Percentiles rank a stretch among this genome's conserved stretches.
phyloP scores from a whole-genome alignment of 2,113 vertebrate genomes.

The Erinaceus europaeus region DNA sequence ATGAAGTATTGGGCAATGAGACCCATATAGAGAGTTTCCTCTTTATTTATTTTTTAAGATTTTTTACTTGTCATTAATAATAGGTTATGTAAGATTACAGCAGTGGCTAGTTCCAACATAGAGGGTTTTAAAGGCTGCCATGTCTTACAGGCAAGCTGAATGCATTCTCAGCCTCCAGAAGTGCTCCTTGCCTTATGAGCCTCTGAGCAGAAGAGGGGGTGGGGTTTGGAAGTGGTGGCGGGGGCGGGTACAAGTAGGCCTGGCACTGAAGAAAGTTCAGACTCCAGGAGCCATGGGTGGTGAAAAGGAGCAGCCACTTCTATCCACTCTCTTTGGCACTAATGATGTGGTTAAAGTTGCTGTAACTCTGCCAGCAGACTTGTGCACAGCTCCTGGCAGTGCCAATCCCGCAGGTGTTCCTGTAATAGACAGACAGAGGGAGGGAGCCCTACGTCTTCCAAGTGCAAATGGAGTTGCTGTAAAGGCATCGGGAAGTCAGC shows the following conservation, averaged over 20 bases:
- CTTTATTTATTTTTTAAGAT: too few species aligned
- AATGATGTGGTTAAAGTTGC: neutral
- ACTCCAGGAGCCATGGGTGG: neutral
- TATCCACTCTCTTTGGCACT: neutral
- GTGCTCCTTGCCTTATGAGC: conserved; percentile 34
- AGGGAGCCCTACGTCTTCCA: neutral
- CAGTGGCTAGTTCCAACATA: too few species aligned
- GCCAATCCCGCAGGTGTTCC: neutral
- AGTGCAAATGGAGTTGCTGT: conserved; percentile 14
- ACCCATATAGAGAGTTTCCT: conserved; percentile 46
- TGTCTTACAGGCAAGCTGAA: conserved; percentile 46
- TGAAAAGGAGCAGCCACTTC: conserved; percentile 3
- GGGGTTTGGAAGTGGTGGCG: too few species aligned
- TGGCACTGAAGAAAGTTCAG: conserved; percentile 62
- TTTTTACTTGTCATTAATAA: too few species aligned
- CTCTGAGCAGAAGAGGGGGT: neutral
- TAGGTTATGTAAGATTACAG: too few species aligned
- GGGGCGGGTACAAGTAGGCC: too few species aligned
- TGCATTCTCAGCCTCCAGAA: conserved; percentile 48
- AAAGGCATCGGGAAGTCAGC: neutral
- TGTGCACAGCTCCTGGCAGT: neutral
- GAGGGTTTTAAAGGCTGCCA: conserved; percentile 56
- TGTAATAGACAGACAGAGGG: neutral
- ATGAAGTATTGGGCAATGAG: conserved; percentile 50
- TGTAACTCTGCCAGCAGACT: neutral